Evolutionary conservation across 2,888 invertebrate species (phyloP), one percentile per base, ranked within the genome.

Genomic region (Apocheima hispidaria): DNA sequence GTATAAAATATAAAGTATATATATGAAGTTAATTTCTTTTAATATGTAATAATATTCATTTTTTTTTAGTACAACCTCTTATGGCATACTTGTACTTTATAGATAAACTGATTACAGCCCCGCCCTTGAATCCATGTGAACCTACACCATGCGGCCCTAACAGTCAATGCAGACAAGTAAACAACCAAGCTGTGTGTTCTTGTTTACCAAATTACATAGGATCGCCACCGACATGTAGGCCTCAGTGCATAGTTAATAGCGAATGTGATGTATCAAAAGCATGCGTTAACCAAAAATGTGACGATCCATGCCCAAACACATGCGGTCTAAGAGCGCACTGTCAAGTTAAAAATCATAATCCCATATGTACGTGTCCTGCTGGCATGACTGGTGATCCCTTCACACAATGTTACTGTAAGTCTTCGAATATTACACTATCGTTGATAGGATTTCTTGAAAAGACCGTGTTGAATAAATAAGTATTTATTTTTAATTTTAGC

Each of bases 371-470:
- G 3, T 98, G 98, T 74, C 96, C 97, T 43, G 92, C 95, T 40
- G 96, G 96, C n/a, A 96, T 95, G 88, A 96, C 96, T 36, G 98
- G 98, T 44, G 97, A 97, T 95, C 97, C 97, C 53, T 97, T 97
- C 81, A 94, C 95, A 2, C 95, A 95, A 77, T 98, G 97, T 77
- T 94, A 94, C 51, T 93, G 96, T 96, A 94, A 95, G 95, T 94
- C 72, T 12, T 43, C 16, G 2, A 35, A 6, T 26, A 26, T 21
- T 44, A n/a, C 0, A 12, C 4, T 2, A 5, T 30, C 0, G 30
- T 46, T 20, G 4, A 10, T 46, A 33, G 1, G 18, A n/a, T 46
- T 46, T 20, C 1, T 9, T 14, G 2, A n/a, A 9, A 23, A 26
- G 6, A 16, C 4, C 44, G 14, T 16, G 1, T 28, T 16, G 16